A percentile compares a stretch with the other conserved stretches of the same genome.
Conservation (phyloP, 35 echinoderm and acorn worm genomes). For the Amphiura filiformis region DNA sequence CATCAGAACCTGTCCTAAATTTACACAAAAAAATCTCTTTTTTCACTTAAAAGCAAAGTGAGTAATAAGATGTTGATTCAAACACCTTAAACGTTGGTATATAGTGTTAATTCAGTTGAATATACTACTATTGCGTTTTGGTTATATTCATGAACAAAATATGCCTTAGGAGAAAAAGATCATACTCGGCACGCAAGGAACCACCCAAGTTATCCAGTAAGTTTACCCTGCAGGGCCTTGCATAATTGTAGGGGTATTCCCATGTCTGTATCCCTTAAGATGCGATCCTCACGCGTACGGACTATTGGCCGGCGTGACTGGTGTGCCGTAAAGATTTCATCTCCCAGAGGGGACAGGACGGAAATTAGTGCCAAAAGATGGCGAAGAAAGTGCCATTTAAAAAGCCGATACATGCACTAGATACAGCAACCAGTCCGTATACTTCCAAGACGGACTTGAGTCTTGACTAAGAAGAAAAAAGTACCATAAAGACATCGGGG, state of each 20-base stretch:
- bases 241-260: not conserved
- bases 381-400: not conserved
- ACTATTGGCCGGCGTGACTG: not conserved
- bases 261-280: not conserved
- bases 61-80: not conserved
- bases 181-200: not conserved
- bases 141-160: not conserved
- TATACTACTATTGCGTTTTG: not conserved
- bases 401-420: slow-evolving; percentile 1
- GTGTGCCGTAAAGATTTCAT: not conserved
- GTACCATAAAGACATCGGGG: no score
- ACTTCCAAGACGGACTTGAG: no score
- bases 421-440: not conserved
- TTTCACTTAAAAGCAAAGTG: not conserved
- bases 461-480: no score
- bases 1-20: not conserved
- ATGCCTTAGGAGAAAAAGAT: not conserved
- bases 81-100: not conserved
- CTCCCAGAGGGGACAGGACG: not conserved
- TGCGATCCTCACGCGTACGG: not conserved
- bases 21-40: not conserved
- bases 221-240: not conserved
- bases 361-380: not conserved
- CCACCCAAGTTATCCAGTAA: not conserved
- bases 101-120: not conserved